These are phyloP conservation scores for Hylia prasina DNA, from an alignment of 2,113 vertebrate species.

Conservation along the genomic window DNA sequence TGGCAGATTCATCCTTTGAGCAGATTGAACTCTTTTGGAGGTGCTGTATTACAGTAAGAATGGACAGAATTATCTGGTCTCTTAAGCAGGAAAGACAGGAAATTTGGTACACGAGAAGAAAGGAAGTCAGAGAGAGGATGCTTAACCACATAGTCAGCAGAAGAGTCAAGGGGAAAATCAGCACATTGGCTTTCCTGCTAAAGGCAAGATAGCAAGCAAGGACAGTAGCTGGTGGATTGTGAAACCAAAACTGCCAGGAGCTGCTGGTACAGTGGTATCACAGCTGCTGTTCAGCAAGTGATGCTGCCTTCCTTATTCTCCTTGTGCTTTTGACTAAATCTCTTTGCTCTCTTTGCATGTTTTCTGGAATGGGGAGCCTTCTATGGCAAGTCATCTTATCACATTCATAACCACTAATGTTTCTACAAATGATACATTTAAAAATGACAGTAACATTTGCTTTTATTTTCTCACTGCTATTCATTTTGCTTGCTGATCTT, in stretches of 20 bases:
- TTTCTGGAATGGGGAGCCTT: neutral
- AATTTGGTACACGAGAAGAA: neutral
- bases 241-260: neutral
- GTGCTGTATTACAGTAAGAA: neutral
- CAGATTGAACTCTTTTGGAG: neutral
- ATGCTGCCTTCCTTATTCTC: neutral
- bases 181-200: neutral
- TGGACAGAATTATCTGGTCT: neutral
- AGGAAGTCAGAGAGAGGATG: neutral
- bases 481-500: neutral
- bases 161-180: neutral
- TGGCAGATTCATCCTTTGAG: neutral
- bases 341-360: rapidly evolving
- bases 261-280: neutral
- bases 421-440: neutral
- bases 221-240: neutral
- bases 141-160: neutral
- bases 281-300: neutral
- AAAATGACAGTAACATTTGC: neutral
- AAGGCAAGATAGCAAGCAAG: neutral
- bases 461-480: neutral
- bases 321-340: neutral
- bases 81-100: neutral
- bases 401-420: neutral
- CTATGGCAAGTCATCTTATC: neutral